Base-by-base conservation (phyloP, 2,113 vertebrate genomes). In the Chascanopsetta lugubris region DNA sequence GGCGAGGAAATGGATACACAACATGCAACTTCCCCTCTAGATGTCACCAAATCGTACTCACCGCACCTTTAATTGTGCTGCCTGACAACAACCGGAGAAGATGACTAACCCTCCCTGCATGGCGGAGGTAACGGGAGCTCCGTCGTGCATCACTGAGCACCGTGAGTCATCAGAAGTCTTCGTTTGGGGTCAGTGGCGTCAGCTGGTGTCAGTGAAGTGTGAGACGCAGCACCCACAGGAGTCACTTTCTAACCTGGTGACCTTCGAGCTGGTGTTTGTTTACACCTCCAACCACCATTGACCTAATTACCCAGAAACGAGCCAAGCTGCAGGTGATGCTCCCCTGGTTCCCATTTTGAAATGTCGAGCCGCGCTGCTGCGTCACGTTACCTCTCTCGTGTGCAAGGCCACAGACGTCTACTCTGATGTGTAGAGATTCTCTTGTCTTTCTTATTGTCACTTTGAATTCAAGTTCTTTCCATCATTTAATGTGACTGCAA, bases 231-330 rank as follows among this genome's bases (percentile, higher is more conserved):
- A 51, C 11, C 3, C 18, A 38, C 13, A 40, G 61, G 80, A 79
- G 79, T 85, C 69, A 64, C 70, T 85, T 78, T 79, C 68, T 83
- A 67, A 74, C 57, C n/a, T 64, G 25, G 53, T 79, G 63, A 66
- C 76, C 61, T 66, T 49, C 67, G 36, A 32, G 40, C 21, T 43
- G 32, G 77, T 80, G 40, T 85, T 43, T 21, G 15, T 77, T 88
- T 79, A 79, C 83, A 75, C 60, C 58, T 54, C 63, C 48, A 71
- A 56, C 60, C 54, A 69, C 76, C 75, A 87, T 74, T 87, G 65
- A 72, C 82, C 79, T 76, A 87, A 85, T 89, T 89, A 84, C 63
- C 50, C 57, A 38, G 30, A 75, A 78, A 61, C 49, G 58, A 50
- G 48, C 21, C 12, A 70, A 66, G 75, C 64, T 24, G 53, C 49